Conservation (phyloP, 2,797 vertebrate species). For the Ptychadena robeensis region DNA sequence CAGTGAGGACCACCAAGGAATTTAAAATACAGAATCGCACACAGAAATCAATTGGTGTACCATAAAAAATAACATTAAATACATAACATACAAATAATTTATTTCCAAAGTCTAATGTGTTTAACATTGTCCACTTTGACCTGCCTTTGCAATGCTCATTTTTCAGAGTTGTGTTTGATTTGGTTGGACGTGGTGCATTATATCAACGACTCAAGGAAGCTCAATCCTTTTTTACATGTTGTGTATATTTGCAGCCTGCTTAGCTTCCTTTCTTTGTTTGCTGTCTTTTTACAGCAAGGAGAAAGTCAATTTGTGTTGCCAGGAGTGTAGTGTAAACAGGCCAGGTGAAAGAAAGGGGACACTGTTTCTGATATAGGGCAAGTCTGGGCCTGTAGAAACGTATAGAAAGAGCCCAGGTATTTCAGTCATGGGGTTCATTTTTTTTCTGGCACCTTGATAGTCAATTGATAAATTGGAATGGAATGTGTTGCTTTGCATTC, state of each 20-base stretch:
- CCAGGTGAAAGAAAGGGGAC: conserved; percentile 1
- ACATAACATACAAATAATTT: not conserved
- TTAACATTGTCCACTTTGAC: no score
- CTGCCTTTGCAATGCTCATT: not conserved
- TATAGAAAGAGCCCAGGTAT: not conserved
- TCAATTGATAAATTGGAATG: not conserved
- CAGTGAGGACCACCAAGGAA: not conserved
- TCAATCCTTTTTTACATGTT: not conserved
- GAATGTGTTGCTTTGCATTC: not conserved
- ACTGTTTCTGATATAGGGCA: conserved; percentile 41
- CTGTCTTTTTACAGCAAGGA: conserved; percentile 26
- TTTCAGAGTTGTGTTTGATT: not conserved
- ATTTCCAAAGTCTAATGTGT: not conserved
- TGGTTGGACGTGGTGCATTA: not conserved
- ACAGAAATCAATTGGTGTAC: no score
- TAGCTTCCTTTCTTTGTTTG: conserved; percentile 36
- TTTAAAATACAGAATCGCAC: no score
- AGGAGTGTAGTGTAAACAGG: conserved; percentile 40
- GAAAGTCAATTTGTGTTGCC: conserved; percentile 36
- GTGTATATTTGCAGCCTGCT: not conserved
- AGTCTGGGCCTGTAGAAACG: conserved; percentile 37
- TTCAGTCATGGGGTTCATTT: not conserved
- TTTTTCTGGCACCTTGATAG: not conserved
- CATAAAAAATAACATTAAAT: no score
- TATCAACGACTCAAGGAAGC: not conserved